These are phyloP conservation scores for Brachionus sp. DNA, from an alignment of 1,140 invertebrate species.

Conservation along the genomic window DNA sequence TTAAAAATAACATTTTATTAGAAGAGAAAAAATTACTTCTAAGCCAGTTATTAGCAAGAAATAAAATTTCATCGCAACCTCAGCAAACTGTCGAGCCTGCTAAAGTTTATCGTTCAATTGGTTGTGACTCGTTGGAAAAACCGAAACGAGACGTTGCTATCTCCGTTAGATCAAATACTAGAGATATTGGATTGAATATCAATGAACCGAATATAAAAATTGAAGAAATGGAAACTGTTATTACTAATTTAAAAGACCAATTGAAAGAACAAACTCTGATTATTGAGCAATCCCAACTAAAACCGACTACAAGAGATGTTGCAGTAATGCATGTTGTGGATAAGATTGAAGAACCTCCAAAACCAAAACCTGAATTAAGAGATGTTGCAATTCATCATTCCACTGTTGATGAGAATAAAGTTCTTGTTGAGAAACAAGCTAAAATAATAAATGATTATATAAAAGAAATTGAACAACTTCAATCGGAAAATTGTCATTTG, in stretches of 20 bases:
- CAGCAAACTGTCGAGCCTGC: background rate
- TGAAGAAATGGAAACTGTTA: slow-evolving; percentile 24
- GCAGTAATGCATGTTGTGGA: slow-evolving; percentile 43
- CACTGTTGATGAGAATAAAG: slow-evolving; percentile 18
- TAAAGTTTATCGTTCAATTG: slow-evolving; percentile 8
- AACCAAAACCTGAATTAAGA: slow-evolving; percentile 6
- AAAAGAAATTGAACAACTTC: slow-evolving; percentile 26
- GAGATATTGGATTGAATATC: background rate
- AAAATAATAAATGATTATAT: background rate
- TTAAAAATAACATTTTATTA: slow-evolving; percentile 35
- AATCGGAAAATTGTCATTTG: slow-evolving; percentile 4
- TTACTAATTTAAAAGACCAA: slow-evolving; percentile 36
- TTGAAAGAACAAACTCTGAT: slow-evolving; percentile 42
- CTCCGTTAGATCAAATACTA: background rate
- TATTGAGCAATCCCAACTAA: background rate
- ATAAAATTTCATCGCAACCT: background rate
- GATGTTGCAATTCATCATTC: slow-evolving; percentile 45
- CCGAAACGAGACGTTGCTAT: background rate
- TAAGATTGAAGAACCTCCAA: background rate
- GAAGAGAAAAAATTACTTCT: slow-evolving; percentile 37
- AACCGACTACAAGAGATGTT: slow-evolving; percentile 16
- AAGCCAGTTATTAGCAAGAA: background rate
- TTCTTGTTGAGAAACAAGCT: background rate
- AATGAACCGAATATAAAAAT: background rate
- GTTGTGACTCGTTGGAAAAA: slow-evolving; percentile 17